A percentile compares a stretch with the other conserved stretches of the same genome.
These are phyloP conservation scores for Guaruba guarouba DNA, from an alignment of 2,113 vertebrate genomes.

Conservation along the genomic window DNA sequence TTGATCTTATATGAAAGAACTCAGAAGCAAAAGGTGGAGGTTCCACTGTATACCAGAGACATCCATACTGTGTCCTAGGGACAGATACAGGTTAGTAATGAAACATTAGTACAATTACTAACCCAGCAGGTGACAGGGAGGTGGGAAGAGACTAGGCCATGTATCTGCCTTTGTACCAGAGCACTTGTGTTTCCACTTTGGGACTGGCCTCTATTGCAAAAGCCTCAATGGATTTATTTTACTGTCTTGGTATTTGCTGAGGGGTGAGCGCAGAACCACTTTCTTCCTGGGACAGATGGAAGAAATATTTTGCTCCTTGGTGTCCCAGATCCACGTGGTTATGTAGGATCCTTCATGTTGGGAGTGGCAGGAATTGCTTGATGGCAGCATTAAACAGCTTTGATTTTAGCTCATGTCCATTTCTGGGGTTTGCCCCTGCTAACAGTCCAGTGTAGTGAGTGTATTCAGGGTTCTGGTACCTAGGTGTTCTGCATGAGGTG, in stretches of 20 bases:
- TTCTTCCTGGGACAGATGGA: background rate
- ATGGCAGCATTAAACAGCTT: background rate
- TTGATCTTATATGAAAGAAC: background rate
- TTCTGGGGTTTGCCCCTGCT: background rate
- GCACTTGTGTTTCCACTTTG: background rate
- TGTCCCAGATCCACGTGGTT: background rate
- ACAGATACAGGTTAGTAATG: background rate
- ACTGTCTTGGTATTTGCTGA: background rate
- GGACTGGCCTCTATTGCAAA: background rate
- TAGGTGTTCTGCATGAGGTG: background rate
- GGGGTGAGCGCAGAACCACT: background rate
- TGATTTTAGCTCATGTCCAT: background rate
- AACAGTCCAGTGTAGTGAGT: background rate
- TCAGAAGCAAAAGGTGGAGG: background rate
- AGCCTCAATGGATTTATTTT: background rate
- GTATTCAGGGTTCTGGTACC: background rate
- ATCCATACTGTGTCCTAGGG: background rate
- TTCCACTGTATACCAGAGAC: background rate
- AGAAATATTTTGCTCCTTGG: background rate
- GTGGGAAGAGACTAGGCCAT: background rate
- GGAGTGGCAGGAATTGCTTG: background rate
- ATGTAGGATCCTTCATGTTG: background rate
- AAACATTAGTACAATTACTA: background rate
- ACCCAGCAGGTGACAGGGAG: background rate
- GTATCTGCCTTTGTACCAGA: background rate